Conservation (phyloP, 2,113 vertebrate species). For the Zosterops japonicus region DNA sequence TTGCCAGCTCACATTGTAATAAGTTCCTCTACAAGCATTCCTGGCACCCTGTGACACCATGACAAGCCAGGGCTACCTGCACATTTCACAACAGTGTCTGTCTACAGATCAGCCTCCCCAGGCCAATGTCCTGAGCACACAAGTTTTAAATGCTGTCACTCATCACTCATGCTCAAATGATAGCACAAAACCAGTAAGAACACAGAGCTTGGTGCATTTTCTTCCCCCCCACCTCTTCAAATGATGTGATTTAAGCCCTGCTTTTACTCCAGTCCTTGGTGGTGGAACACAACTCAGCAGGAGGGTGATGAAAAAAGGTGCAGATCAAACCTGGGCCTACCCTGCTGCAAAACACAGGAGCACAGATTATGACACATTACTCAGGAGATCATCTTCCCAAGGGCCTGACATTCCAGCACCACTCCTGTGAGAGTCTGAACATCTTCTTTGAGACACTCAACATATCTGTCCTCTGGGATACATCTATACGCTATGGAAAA, state of each 20-base stretch:
- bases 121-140: neutral
- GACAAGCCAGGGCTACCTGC: neutral
- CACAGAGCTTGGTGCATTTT: neutral
- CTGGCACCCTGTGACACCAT: neutral
- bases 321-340: neutral
- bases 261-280: neutral
- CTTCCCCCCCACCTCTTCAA: fast-evolving
- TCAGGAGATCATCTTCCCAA: neutral
- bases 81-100: neutral
- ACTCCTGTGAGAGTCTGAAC: neutral
- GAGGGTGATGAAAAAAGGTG: neutral
- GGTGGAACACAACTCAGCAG: neutral
- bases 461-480: neutral
- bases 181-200: neutral
- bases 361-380: fast-evolving
- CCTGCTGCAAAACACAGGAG: neutral
- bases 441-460: neutral
- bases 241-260: neutral
- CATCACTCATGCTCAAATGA: neutral
- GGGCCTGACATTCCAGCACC: neutral
- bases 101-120: neutral
- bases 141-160: neutral
- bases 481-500: neutral
- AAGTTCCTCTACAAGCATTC: neutral
- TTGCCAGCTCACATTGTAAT: fast-evolving